Evolutionary conservation across 2,888 invertebrate genomes (phyloP).

Genomic region (Shargacucullia verbasci): DNA sequence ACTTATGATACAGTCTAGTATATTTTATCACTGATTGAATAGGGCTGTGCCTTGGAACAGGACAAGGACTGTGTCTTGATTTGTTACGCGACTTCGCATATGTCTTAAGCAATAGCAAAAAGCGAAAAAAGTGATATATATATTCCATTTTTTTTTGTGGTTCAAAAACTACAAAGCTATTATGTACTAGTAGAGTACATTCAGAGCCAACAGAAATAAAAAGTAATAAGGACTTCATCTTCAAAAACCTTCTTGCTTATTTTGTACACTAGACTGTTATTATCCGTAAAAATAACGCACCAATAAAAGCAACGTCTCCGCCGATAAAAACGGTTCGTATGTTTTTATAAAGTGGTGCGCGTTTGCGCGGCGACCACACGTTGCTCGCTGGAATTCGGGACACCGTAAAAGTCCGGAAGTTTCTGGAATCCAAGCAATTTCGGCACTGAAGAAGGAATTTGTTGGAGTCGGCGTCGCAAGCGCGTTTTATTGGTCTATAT

Average conservation of each 20-base stretch:
- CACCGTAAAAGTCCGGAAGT: slow-evolving; percentile 77
- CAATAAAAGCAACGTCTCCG: slow-evolving; percentile 45
- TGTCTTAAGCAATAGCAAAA: no score
- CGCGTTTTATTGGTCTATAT: slow-evolving; percentile 79
- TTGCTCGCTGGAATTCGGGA: slow-evolving; percentile 70
- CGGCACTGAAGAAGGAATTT: slow-evolving; percentile 69
- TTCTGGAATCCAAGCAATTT: slow-evolving; percentile 76
- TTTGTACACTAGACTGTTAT: slow-evolving; percentile 27
- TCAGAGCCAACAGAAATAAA: slow-evolving; percentile 4
- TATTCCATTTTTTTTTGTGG: no score
- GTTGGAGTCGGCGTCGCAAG: slow-evolving; percentile 63
- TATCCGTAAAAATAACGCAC: slow-evolving; percentile 46
- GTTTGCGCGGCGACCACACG: slow-evolving; percentile 66
- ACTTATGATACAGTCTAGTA: no score
- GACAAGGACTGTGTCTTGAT: no score
- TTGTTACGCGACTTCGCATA: no score
- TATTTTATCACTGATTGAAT: no score
- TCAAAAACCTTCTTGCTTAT: slow-evolving; percentile 4
- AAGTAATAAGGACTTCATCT: slow-evolving; percentile 33
- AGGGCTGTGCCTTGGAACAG: no score
- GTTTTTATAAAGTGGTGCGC: slow-evolving; percentile 51
- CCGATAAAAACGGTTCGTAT: slow-evolving; percentile 53
- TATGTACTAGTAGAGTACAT: background rate
- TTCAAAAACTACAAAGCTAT: no score
- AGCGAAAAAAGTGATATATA: no score